These are phyloP conservation scores for Ateles fusciceps DNA, from an alignment of 2,797 vertebrate genomes.

Conservation along the genomic window DNA sequence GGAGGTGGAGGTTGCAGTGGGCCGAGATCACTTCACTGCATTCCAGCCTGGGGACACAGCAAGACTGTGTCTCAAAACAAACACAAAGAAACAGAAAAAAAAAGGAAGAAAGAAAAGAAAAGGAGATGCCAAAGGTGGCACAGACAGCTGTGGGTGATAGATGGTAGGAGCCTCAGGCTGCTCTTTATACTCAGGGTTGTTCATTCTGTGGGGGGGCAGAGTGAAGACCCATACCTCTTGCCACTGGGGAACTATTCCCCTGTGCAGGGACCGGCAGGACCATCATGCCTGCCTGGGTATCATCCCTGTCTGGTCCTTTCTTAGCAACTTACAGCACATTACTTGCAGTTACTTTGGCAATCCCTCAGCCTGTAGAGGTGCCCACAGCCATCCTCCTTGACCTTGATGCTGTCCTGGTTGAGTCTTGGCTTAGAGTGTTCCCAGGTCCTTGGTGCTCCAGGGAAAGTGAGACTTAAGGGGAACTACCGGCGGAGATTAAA, in stretches of 20 bases:
- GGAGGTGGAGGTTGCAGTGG: too few species aligned
- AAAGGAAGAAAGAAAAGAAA: background rate
- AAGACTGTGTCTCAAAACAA: too few species aligned
- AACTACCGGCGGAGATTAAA: background rate
- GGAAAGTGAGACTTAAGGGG: background rate
- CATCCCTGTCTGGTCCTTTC: background rate
- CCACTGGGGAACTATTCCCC: background rate
- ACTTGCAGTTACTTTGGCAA: background rate
- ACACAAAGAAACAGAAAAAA: too few species aligned
- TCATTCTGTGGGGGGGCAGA: background rate
- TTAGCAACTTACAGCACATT: background rate
- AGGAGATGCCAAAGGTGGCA: background rate
- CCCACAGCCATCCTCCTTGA: background rate
- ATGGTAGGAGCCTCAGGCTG: background rate
- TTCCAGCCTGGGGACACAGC: too few species aligned
- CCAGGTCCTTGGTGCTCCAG: background rate
- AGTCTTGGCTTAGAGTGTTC: constrained; percentile 34
- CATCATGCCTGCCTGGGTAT: background rate
- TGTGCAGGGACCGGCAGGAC: background rate
- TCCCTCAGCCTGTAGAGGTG: background rate
- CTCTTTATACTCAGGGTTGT: background rate
- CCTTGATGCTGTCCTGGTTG: background rate
- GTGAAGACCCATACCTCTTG: background rate
- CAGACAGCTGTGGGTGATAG: background rate
- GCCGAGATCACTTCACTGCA: too few species aligned